These are phyloP conservation scores for Cladopsammia gracilis DNA, from an alignment of 64 coral and sea anemone genomes.

Conservation along the genomic window DNA sequence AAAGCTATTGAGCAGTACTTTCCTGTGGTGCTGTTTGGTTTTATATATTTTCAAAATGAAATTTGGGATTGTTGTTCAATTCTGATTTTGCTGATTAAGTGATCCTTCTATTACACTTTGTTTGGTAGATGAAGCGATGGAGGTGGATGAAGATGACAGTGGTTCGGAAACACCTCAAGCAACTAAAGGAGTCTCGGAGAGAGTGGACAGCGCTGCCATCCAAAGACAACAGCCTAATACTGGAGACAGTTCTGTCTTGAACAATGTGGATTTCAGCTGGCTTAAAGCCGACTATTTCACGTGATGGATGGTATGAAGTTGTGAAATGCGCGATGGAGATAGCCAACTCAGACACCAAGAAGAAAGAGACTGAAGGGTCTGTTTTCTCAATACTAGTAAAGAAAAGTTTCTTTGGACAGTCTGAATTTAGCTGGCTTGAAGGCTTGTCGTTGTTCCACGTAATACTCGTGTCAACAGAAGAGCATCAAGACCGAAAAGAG, in stretches of 20 bases:
- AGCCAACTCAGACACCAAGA: too few relatives aligned
- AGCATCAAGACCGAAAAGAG: too few relatives aligned
- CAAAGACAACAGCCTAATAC: background rate
- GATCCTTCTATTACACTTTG: background rate
- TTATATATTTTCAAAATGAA: too few relatives aligned
- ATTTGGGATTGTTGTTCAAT: too few relatives aligned
- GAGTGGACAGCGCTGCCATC: background rate
- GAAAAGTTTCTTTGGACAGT: too few relatives aligned
- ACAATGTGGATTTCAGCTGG: conserved; percentile 43
- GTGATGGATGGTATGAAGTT: background rate
- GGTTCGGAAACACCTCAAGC: background rate
- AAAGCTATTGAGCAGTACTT: too few relatives aligned
- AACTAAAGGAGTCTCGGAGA: background rate
- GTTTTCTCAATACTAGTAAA: too few relatives aligned
- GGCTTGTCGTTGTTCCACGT: background rate
- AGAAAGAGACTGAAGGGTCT: too few relatives aligned
- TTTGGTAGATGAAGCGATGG: conserved; percentile 19
- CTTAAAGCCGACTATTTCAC: conserved; percentile 23
- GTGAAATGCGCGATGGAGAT: background rate
- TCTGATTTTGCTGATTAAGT: background rate
- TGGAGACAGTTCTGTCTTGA: background rate
- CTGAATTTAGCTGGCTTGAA: background rate
- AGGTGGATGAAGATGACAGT: conserved; percentile 3
- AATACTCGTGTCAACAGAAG: too few relatives aligned
- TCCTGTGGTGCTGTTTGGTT: too few relatives aligned